Base-by-base conservation (phyloP, 2,113 vertebrate species). In the Mellivora capensis region DNA sequence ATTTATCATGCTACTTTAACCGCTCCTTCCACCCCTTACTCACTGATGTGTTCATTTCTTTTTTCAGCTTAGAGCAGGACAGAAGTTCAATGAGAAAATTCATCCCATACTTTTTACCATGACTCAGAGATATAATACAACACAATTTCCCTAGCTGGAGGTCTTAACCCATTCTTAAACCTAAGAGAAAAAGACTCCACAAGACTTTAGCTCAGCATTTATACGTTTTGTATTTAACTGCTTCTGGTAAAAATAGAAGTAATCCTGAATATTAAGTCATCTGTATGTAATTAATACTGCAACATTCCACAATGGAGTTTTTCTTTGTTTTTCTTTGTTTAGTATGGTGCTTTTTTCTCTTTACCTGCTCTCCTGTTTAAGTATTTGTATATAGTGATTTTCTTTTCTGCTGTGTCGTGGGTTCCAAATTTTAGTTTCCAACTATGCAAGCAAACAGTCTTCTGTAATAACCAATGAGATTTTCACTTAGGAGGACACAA, bases 1-100 rank as follows among this genome's bases (percentile, higher is more conserved):
- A 42, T 93, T 91, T 94, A 23, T 96, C 77, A 96, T 61, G 61
- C 39, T 81, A 39, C 34, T 94, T 71, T 96, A 84, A 90, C 57
- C 61, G 71, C 95, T 96, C 74, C 42, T 94, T 93, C 64, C 49
- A 93, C 67, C 61, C 39, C 23, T 23, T 71, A 57, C n/a, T 94
- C 37, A 72, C 61, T 87, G 83, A 87, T 79, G 25, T 82, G n/a
- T 87, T 93, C 21, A 88, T 92, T 96, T 93, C 2, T 59, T 54
- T 62, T 93, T 95, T 82, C 15, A 79, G 25, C 31, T 91, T 64
- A 74, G 57, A 90, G n/a, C 2, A 71, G 49, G 5, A 94, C n/a
- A 72, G 42, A 85, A 90, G 14, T 91, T 97, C 71, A 95, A 4
- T 91, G 25, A 80, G 61, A 93, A 97, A 47, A 61, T 86, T 69